Conservation (phyloP, 2,888 invertebrate genomes). For the Cheilosia pagana region DNA sequence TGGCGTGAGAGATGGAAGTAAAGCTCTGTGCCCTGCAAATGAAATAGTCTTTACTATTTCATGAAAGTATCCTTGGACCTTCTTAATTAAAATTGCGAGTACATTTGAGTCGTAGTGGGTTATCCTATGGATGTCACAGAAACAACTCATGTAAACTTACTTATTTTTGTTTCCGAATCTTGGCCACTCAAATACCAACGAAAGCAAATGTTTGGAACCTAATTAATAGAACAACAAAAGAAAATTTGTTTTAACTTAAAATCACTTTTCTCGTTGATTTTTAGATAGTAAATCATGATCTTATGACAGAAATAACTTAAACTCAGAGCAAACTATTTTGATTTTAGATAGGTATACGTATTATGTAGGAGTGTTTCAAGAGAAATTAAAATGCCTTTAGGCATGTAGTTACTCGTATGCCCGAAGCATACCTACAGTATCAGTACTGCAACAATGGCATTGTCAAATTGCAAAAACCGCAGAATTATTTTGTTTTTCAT, state of each 20-base stretch:
- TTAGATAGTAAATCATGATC: neutral
- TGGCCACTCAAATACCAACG: conserved; percentile 32
- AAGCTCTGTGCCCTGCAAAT: conserved; percentile 42
- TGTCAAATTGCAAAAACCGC: neutral
- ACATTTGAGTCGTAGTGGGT: conserved; percentile 11
- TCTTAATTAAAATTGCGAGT: conserved; percentile 38
- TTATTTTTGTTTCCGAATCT: conserved; percentile 45
- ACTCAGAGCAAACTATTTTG: no score
- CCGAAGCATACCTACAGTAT: neutral
- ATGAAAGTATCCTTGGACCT: conserved; percentile 40
- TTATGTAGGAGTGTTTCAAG: no score
- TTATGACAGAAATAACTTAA: neutral
- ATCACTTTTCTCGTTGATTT: conserved; percentile 22
- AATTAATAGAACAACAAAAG: conserved; percentile 36
- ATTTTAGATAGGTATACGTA: no score
- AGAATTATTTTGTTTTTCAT: neutral
- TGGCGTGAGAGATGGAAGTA: conserved; percentile 62
- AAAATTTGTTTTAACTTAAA: conserved; percentile 24
- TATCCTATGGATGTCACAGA: conserved; percentile 3
- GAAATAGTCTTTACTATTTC: conserved; percentile 38
- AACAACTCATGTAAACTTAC: conserved; percentile 38
- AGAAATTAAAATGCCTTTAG: no score
- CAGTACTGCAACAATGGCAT: neutral
- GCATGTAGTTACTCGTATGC: no score
- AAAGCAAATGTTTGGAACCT: conserved; percentile 37